Conservation (phyloP, 2,113 vertebrate species). For the rabbit (Oryctolagus cuniculus) region DNA sequence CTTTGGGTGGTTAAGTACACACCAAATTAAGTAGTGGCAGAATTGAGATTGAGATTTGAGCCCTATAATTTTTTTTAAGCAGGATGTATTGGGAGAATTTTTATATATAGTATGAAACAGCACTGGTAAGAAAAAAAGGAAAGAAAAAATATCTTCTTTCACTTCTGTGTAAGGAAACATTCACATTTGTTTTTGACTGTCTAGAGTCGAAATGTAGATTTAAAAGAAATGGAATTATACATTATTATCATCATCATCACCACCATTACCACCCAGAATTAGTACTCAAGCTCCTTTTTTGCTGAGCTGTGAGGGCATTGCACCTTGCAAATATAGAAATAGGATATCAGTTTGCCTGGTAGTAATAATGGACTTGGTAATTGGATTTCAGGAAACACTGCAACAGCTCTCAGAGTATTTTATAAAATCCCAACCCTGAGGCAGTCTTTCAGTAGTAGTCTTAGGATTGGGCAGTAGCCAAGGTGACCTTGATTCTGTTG, state of each 20-base stretch:
- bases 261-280: background rate
- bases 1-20: background rate
- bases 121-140: background rate
- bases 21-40: background rate
- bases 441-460: conserved; percentile 36
- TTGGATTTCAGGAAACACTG: conserved; percentile 70
- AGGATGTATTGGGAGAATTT: background rate
- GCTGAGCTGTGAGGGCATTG: background rate
- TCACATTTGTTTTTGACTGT: conserved; percentile 21
- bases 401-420: background rate
- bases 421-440: conserved; percentile 46
- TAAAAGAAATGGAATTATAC: background rate
- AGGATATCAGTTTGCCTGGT: conserved; percentile 22
- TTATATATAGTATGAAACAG: background rate
- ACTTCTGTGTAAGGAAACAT: rapidly evolving
- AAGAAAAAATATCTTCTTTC: background rate
- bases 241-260: background rate
- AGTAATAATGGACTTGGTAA: conserved; percentile 63
- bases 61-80: background rate
- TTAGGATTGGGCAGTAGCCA: conserved; percentile 43
- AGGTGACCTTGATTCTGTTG: conserved; percentile 73
- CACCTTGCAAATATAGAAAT: conserved; percentile 29
- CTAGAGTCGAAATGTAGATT: background rate
- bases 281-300: background rate
- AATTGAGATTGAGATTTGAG: conserved; percentile 37